Conservation (phyloP, 92 coral and sea anemone genomes). For the Bergia sp. region DNA sequence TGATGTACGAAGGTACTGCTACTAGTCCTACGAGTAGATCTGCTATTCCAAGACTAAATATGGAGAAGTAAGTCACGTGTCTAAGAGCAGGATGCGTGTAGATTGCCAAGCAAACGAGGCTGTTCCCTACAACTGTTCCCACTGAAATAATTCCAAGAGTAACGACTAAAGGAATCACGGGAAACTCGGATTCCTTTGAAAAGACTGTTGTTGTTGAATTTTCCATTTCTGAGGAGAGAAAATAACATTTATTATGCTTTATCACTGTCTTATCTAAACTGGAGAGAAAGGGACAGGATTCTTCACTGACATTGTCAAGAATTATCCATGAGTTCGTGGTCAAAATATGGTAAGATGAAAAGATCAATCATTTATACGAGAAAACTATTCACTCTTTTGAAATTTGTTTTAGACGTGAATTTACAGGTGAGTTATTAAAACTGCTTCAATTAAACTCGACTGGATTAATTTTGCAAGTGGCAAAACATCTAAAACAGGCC, state of each 20-base stretch:
- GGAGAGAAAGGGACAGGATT: too few relatives aligned
- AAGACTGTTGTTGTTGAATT: slow-evolving; percentile 65
- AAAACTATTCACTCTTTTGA: too few relatives aligned
- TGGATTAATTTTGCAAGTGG: too few relatives aligned
- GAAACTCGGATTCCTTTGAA: slow-evolving; percentile 57
- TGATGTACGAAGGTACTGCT: slow-evolving; percentile 94
- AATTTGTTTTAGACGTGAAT: too few relatives aligned
- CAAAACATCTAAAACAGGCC: too few relatives aligned
- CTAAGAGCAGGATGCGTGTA: slow-evolving; percentile 78
- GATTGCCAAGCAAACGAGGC: slow-evolving; percentile 84
- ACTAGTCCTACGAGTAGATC: slow-evolving; percentile 86
- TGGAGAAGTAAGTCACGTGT: slow-evolving; percentile 84
- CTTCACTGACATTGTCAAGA: too few relatives aligned
- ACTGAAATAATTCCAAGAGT: slow-evolving; percentile 64
- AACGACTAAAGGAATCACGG: slow-evolving; percentile 67
- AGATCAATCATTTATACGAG: too few relatives aligned
- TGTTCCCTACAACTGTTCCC: slow-evolving; percentile 86
- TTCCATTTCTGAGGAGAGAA: slow-evolving; percentile 17
- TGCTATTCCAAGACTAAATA: slow-evolving; percentile 86
- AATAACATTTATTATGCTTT: neutral
- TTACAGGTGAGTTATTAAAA: too few relatives aligned
- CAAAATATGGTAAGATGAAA: too few relatives aligned
- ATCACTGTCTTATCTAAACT: too few relatives aligned
- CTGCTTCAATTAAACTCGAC: too few relatives aligned
- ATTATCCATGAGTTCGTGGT: too few relatives aligned